Conservation (phyloP, 2,797 vertebrate species). For the Gymnoscopelus microlampas region DNA sequence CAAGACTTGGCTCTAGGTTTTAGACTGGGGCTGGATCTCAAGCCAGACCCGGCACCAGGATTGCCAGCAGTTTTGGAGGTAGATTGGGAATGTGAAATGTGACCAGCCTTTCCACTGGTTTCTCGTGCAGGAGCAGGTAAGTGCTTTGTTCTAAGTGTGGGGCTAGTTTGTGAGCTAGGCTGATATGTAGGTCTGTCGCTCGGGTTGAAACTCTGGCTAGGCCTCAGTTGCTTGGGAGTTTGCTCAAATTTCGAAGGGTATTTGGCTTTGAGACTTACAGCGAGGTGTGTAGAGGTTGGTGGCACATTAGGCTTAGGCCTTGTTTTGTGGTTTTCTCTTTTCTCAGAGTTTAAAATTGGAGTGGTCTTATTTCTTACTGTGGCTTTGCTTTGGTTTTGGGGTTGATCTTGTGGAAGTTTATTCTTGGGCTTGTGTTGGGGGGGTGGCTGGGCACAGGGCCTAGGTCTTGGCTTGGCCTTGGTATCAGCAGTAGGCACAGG, state of each 20-base stretch:
- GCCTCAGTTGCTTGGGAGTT: slow-evolving; percentile 48
- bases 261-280: slow-evolving; percentile 55
- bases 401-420: slow-evolving; percentile 55
- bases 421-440: slow-evolving; percentile 53
- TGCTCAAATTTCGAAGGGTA: slow-evolving; percentile 55
- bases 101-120: slow-evolving; percentile 36
- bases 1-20: slow-evolving; percentile 62
- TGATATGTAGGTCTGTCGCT: slow-evolving; percentile 46
- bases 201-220: slow-evolving; percentile 48
- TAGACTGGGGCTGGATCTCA: slow-evolving; percentile 45
- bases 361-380: slow-evolving; percentile 47
- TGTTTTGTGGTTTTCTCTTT: slow-evolving; percentile 58
- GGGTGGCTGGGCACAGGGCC: slow-evolving; percentile 31
- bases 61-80: slow-evolving; percentile 51
- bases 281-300: slow-evolving; percentile 41
- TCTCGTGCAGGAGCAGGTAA: slow-evolving; percentile 38
- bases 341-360: slow-evolving; percentile 46
- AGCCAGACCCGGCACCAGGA: slow-evolving; percentile 44
- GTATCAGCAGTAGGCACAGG: slow-evolving; percentile 42
- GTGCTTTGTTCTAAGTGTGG: slow-evolving; percentile 59
- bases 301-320: slow-evolving; percentile 56
- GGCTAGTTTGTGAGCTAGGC: slow-evolving; percentile 48
- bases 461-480: slow-evolving; percentile 59
- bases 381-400: slow-evolving; percentile 58
- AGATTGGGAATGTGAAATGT: slow-evolving; percentile 49